A percentile compares a stretch with the other conserved stretches of the same genome.
Evolutionary conservation across 1,140 invertebrate species (phyloP).

Genomic region (Drosophila rufa): DNA sequence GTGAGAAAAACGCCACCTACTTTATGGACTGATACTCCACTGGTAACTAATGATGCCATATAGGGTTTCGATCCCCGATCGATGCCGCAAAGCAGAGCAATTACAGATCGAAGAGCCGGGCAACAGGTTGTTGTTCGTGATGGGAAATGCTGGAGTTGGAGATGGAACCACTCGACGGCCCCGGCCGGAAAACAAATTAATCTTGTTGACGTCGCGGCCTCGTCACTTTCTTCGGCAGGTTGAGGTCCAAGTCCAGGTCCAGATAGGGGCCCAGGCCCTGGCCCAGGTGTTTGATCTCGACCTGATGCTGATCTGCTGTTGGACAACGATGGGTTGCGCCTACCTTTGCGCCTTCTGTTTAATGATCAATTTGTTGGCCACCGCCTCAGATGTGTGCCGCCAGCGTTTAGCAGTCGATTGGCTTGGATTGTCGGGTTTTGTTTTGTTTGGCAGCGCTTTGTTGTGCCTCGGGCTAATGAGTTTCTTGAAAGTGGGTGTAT

Average conservation of each 20-base stretch:
- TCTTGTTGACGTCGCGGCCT: constrained; percentile 70
- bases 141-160: constrained; percentile 28
- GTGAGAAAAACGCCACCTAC: constrained; percentile 80
- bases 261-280: constrained; percentile 20
- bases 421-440: constrained; percentile 28
- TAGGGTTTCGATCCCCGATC: constrained; percentile 27
- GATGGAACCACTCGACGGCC: constrained; percentile 30
- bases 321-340: constrained; percentile 67
- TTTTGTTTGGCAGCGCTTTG: constrained; percentile 32
- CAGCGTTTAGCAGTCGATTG: constrained; percentile 69
- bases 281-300: constrained; percentile 79
- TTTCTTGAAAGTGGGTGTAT: constrained; percentile 73
- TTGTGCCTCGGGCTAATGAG: constrained; percentile 64
- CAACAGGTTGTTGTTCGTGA: constrained; percentile 72
- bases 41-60: constrained; percentile 62
- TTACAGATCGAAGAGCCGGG: constrained; percentile 60
- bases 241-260: constrained; percentile 12
- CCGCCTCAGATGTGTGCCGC: constrained; percentile 75
- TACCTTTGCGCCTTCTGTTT: constrained; percentile 79
- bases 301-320: constrained; percentile 54
- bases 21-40: constrained; percentile 37
- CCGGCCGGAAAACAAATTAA: constrained; percentile 78
- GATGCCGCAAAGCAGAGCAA: constrained; percentile 67
- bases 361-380: constrained; percentile 84
- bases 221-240: constrained; percentile 71